phyloP scores from a whole-genome alignment of 1,140 invertebrate species.

The Nixonia krombeini region DNA sequence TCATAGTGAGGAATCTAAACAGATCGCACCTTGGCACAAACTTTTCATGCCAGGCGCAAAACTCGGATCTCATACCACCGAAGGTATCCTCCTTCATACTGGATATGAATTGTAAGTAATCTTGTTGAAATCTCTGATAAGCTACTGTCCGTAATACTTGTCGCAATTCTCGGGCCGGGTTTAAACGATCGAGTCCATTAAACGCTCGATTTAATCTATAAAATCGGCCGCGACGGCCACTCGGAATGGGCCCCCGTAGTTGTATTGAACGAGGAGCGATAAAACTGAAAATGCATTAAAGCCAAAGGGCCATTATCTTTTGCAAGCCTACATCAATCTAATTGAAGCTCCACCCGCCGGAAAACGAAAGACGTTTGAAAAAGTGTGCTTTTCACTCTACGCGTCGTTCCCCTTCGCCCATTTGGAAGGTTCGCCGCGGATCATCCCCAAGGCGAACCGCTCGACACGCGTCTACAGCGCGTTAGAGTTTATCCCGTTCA shows the following conservation, averaged over 20 bases:
- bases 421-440: too few species aligned
- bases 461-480: too few species aligned
- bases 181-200: constrained; percentile 11
- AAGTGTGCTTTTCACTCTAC: too few species aligned
- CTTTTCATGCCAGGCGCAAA: constrained; percentile 87
- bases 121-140: constrained; percentile 6
- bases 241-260: too few species aligned
- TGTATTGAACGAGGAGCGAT: not conserved
- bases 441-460: too few species aligned
- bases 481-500: too few species aligned
- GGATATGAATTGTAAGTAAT: constrained; percentile 86
- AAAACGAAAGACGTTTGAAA: not conserved
- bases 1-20: constrained; percentile 80
- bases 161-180: not conserved
- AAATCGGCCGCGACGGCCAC: too few species aligned
- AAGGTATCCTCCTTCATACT: constrained; percentile 82
- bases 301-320: not conserved
- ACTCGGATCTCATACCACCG: constrained; percentile 84
- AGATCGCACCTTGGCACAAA: constrained; percentile 85
- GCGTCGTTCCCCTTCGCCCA: too few species aligned
- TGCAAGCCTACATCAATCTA: not conserved
- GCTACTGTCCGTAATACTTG: not conserved
- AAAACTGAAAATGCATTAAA: constrained; percentile 6
- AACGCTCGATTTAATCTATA: constrained; percentile 5
- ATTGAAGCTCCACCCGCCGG: not conserved